Base-by-base conservation (phyloP, 2,797 vertebrate genomes). In the Rhabdophis nuchalis region DNA sequence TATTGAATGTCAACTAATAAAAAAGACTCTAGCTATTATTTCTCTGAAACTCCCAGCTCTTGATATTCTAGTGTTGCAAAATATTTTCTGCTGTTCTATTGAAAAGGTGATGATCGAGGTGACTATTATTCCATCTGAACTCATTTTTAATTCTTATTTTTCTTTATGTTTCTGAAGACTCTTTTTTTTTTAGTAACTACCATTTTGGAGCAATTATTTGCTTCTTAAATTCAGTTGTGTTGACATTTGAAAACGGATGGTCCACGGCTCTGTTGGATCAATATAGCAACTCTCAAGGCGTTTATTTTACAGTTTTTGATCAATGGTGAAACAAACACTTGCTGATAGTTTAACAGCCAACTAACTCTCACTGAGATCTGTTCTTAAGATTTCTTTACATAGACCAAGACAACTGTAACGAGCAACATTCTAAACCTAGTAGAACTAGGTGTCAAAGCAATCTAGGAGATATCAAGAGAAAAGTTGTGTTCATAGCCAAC, bases 191-290 rank as follows among this genome's bases (percentile, higher is more conserved):
- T 85, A 7, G 87, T 82, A 93, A 46, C 53, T 88, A 27, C 3
- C n/a, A 87, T 92, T 93, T 91, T 52, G 85, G 93, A 95, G 92
- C 92, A 93, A 89, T 92, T 91, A 68, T 91, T 90, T 94, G 14
- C 58, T 92, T 93, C 90, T 82, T 88, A 36, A 93, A 90, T 94
- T 93, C 72, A 91, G 14, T 93, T 94, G 58, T 92, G 23, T 87
- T 92, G 88, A n/a, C 61, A 92, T 91, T 92, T 94, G 92, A 23
- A 50, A 93, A 92, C 85, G 86, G 25, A n/a, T 86, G 72, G 88
- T 94, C 91, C 87, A 54, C 41, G 86, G 32, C 36, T 89, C 2
- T 5, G 56, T 1, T 85, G 60, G 85, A 91, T 82, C 52, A 25
- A 60, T 96, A 87, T 11, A 77, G 32, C 25, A 94, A 50, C 93